phyloP scores from a whole-genome alignment of 2,888 invertebrate genomes.

The Tetheella fluctuosa region DNA sequence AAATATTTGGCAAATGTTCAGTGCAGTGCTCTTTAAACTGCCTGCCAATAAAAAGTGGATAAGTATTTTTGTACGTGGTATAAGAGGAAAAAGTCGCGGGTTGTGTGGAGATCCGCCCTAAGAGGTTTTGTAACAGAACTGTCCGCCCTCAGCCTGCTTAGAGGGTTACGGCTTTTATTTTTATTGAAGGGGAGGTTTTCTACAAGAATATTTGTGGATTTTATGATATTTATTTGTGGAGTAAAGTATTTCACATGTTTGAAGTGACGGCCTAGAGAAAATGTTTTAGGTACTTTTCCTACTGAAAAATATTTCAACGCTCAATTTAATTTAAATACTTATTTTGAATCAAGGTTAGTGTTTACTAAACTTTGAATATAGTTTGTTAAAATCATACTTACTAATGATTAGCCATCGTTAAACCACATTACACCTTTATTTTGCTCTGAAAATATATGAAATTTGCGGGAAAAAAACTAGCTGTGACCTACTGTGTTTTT shows the following conservation, averaged over 20 bases:
- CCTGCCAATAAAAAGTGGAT: conserved; percentile 35
- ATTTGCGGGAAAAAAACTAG: no score
- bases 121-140: neutral
- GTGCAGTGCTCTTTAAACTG: conserved; percentile 62
- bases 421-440: no score
- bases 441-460: no score
- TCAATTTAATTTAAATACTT: neutral
- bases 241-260: neutral
- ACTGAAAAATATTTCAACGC: neutral
- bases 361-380: no score
- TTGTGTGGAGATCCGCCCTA: neutral
- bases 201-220: neutral
- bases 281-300: no score
- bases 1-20: conserved; percentile 83
- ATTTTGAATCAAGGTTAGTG: no score
- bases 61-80: neutral
- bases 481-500: no score
- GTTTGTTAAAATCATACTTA: no score
- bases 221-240: neutral
- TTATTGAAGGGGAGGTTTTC: neutral
- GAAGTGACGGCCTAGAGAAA: neutral
- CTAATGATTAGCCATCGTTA: no score
- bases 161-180: neutral
- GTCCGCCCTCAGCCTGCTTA: neutral
- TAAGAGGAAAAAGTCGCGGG: neutral